phyloP scores from a whole-genome alignment of 2,888 invertebrate species.

The Dolichopus griseipennis region DNA sequence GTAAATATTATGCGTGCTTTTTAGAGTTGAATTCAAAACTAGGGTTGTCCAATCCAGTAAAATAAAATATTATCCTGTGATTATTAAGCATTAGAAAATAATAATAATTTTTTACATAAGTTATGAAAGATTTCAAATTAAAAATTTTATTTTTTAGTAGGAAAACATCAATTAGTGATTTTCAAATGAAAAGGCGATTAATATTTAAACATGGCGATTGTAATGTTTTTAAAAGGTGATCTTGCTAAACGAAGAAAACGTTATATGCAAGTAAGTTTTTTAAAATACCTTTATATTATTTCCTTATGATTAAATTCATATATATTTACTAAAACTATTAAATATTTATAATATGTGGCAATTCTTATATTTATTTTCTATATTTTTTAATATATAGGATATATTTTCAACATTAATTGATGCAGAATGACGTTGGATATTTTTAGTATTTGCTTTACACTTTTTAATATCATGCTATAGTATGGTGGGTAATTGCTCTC shows the following conservation, averaged over 20 bases:
- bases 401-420: slow-evolving; percentile 90
- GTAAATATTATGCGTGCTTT: too few relatives aligned
- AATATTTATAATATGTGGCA: slow-evolving; percentile 9
- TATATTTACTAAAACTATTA: too few relatives aligned
- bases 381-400: slow-evolving; percentile 47
- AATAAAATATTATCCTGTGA: slow-evolving; percentile 2
- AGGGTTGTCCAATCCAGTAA: too few relatives aligned
- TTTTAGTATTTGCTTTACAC: slow-evolving; percentile 79
- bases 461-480: slow-evolving; percentile 85
- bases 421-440: slow-evolving; percentile 92
- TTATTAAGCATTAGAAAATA: not conserved
- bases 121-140: too few relatives aligned
- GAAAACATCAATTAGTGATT: slow-evolving; percentile 74
- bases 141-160: slow-evolving; percentile 49
- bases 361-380: too few relatives aligned
- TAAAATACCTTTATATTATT: too few relatives aligned
- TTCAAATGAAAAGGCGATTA: slow-evolving; percentile 81
- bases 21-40: too few relatives aligned
- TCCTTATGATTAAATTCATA: too few relatives aligned
- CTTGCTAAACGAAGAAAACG: slow-evolving; percentile 87
- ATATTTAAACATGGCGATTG: slow-evolving; percentile 98
- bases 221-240: slow-evolving; percentile 89
- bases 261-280: slow-evolving; percentile 61
- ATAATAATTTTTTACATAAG: too few relatives aligned
- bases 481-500: slow-evolving; percentile 93